Base-by-base conservation (phyloP, 35 echinoderm and acorn worm genomes). In the Anneissia japonica region DNA sequence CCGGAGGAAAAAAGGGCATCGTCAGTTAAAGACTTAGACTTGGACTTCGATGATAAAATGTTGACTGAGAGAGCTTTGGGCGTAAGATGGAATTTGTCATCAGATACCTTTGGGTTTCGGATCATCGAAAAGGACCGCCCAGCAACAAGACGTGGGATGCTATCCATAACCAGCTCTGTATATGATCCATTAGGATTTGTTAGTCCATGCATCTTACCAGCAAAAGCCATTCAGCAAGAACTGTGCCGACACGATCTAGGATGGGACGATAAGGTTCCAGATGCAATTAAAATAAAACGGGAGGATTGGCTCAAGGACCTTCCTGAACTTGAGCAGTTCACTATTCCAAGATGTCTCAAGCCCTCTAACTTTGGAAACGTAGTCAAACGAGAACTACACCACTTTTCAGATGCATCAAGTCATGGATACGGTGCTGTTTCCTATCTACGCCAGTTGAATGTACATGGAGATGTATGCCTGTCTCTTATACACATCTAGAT, bases 361-460 rank as follows among this genome's bases (percentile, higher is more conserved):
- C 77, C 84, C 2, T 19, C 14, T 13, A 29, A 14, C 32, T 74
- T 81, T 30, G 85, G 72, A 9, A 23, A 88, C 31, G 4, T 87
- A 17, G 37, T 41, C 34, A 55, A 38, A 34, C 79, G 84, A 37
- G 84, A 90, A 38, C 78, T 87, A 32, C 93, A 95, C 32, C 88
- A 95, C 77, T 95, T 95, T 35, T 87, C 93, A 6, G 88, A 95
- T 81, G 93, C 88, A 9, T 91, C 84, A 45, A 82, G 81, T 45
- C 30, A 7, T 1, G 93, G 88, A 36, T 95, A 91, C 74, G 93
- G 93, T 0, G 35, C 35, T 17, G 78, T 51, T 19, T 88, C 84
- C 45, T 95, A 95, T 38, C 33, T 95, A 17, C 81, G 93, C 1
- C 64, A 46, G 11, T 40, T 85, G 6, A 46, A 82, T 17, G 33